Base-by-base conservation (phyloP, 2,888 invertebrate genomes). In the Chloroclysta siterata region DNA sequence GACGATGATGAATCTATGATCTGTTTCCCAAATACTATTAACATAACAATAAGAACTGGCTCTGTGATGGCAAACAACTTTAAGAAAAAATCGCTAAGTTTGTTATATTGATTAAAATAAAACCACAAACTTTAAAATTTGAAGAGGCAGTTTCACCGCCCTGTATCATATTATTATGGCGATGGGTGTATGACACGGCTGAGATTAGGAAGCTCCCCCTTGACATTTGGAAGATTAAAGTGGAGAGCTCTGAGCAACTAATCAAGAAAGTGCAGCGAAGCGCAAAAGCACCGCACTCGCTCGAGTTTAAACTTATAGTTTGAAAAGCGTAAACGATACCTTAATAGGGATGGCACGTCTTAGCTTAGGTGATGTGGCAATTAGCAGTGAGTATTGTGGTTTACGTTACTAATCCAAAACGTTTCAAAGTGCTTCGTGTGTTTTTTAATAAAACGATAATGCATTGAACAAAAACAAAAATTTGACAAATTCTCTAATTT, bases 241-340 rank as follows among this genome's bases (percentile, higher is more conserved):
- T 53, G 73, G 71, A 69, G 69, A 64, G 61, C 68, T 73, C 70
- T 73, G 70, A 70, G 71, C 70, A 70, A 78, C 76, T 80, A 81
- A 84, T 84, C 82, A 84, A 75, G 81, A 81, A 78, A 82, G 79
- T 84, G 84, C 82, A 84, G 56, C 75, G 67, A 72, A 71, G 75
- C 73, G 74, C 73, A 74, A 66, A 65, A 77, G 65, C 67, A 64
- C 33, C 52, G 53, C 66, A 71, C 67, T 60, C 5, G 47, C 39
- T 70, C 53, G 60, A 68, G 69, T 60, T 70, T 59, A 51, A 63
- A 68, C 33, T 55, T 36, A 7, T 58, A 58, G 15, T 42, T 51
- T 51, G 36, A 46, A 51, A 53, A 47, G 28, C 52, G 46, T 59
- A 36, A 47, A 41, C 47, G 47, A 52, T 59, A 59, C 58, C 46